Evolutionary conservation across 2,888 invertebrate genomes (phyloP), one percentile per base, ranked within the genome.

Genomic region (Syrphus vitripennis): DNA sequence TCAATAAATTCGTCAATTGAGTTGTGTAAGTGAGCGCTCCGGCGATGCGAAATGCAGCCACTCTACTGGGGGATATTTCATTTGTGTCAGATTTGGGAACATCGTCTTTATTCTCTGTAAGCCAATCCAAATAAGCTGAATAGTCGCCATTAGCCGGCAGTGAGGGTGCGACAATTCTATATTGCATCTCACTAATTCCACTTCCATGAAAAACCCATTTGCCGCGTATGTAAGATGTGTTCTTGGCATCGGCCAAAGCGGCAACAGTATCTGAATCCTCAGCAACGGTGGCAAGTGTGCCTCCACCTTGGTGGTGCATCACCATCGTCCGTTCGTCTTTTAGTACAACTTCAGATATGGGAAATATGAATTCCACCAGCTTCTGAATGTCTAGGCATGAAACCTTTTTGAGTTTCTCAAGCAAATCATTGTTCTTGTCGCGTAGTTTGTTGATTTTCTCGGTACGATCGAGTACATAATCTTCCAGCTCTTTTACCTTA

Each of bases 11-110:
- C 57, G 96, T 94, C 88, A 98, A 94, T 93, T 98, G 98, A 77
- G 97, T 96, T 48, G 96, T 95, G 91, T 97, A 97, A 50, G 96
- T 96, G 53, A 98, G 94, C 70, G 97, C 98, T 87, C 96, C 97
- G 91, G 94, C 95, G 88, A 96, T 96, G 87, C 95, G 95, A 90
- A 95, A 95, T 53, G 95, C 95, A 88, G 95, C 94, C 91, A 96
- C 95, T 88, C 94, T 94, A 89, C 95, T 94, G 16, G 94, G 93
- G 79, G 93, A 93, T 78, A 93, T 93, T 88, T 93, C 94, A 88
- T 93, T 93, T 24, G 93, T 93, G 5, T 91, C 89, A 19, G 90
- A 88, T 82, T 91, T 90, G 63, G 92, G 90, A 40, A 92, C 90
- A 89, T 92, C 92, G 61, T 93, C 93, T 74, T 92, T 93, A 87